A percentile compares a stretch with the other conserved stretches of the same genome.
These are phyloP conservation scores for Eretmocerus hayati DNA, from an alignment of 2,888 invertebrate species.

Conservation along the genomic window DNA sequence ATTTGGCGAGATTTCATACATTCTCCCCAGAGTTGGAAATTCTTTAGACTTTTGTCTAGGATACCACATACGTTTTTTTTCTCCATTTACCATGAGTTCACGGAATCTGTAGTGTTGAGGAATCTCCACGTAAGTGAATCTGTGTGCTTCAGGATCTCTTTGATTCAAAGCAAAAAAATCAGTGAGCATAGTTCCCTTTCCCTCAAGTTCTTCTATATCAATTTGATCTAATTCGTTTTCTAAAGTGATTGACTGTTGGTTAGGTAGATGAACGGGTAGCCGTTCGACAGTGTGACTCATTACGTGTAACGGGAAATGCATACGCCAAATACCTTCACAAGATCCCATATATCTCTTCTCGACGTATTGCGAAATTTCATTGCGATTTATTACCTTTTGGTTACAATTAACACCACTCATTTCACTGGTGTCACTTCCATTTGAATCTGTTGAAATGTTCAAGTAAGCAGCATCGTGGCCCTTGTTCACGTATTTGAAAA, in stretches of 20 bases:
- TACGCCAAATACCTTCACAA: slow-evolving; percentile 25
- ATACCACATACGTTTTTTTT: slow-evolving; percentile 7
- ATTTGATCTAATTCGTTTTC: background rate
- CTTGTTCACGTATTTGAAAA: background rate
- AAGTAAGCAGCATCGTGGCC: too few species aligned
- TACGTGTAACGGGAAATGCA: slow-evolving; percentile 23
- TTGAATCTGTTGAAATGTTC: too few species aligned
- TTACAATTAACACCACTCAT: background rate
- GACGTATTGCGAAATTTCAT: slow-evolving; percentile 24
- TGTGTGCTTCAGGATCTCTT: slow-evolving; percentile 13
- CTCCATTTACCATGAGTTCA: background rate
- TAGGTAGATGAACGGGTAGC: slow-evolving; percentile 22
- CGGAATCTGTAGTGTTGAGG: slow-evolving; percentile 1
- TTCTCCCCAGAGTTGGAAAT: slow-evolving; percentile 25
- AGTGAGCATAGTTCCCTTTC: slow-evolving; percentile 14
- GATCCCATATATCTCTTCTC: slow-evolving; percentile 25
- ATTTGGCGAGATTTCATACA: slow-evolving; percentile 26
- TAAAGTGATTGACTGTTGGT: slow-evolving; percentile 16
- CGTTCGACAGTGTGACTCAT: slow-evolving; percentile 22
- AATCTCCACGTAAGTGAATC: slow-evolving; percentile 19
- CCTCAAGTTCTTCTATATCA: background rate
- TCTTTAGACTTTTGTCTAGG: slow-evolving; percentile 1
- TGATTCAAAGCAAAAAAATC: slow-evolving; percentile 19
- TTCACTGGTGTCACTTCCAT: too few species aligned
- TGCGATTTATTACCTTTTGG: slow-evolving; percentile 12